Conservation (phyloP, 2,888 invertebrate genomes). For the Coleophora flavipennella region DNA sequence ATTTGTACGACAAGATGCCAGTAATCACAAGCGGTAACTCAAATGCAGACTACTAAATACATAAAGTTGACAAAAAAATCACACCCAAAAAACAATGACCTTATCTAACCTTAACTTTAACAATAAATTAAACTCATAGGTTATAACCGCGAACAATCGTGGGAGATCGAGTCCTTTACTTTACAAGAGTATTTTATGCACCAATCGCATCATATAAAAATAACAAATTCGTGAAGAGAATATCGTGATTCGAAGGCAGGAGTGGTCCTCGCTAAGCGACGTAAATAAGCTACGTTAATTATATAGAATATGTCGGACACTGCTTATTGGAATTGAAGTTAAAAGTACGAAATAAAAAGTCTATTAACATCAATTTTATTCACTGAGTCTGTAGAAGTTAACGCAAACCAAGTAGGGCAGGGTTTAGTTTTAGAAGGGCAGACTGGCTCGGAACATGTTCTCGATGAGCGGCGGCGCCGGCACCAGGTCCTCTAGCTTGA, state of each 20-base stretch:
- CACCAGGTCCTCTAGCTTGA: slow-evolving; percentile 92
- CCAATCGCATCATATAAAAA: slow-evolving; percentile 65
- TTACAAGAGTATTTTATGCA: slow-evolving; percentile 64
- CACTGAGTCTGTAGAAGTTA: slow-evolving; percentile 1
- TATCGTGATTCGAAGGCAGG: slow-evolving; percentile 54
- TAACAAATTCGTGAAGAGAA: slow-evolving; percentile 62
- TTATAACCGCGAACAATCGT: slow-evolving; percentile 56
- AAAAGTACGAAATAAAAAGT: too few species aligned
- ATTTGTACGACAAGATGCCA: slow-evolving; percentile 74
- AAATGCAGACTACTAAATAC: slow-evolving; percentile 69
- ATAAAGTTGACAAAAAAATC: slow-evolving; percentile 62
- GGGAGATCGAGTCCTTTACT: slow-evolving; percentile 62
- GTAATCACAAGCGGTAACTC: slow-evolving; percentile 72
- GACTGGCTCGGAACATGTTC: slow-evolving; percentile 94
- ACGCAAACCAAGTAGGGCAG: slow-evolving; percentile 2
- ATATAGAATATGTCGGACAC: slow-evolving; percentile 1
- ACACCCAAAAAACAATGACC: slow-evolving; percentile 52
- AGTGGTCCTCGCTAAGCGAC: slow-evolving; percentile 45
- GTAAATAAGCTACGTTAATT: too few species aligned
- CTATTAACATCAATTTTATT: not conserved
- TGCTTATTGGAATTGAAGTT: slow-evolving; percentile 8
- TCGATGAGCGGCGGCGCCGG: slow-evolving; percentile 94
- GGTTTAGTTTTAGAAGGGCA: slow-evolving; percentile 82
- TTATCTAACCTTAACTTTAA: slow-evolving; percentile 56
- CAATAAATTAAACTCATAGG: slow-evolving; percentile 48